phyloP scores from a whole-genome alignment of 2,888 invertebrate genomes.

The Piscicola geometra region DNA sequence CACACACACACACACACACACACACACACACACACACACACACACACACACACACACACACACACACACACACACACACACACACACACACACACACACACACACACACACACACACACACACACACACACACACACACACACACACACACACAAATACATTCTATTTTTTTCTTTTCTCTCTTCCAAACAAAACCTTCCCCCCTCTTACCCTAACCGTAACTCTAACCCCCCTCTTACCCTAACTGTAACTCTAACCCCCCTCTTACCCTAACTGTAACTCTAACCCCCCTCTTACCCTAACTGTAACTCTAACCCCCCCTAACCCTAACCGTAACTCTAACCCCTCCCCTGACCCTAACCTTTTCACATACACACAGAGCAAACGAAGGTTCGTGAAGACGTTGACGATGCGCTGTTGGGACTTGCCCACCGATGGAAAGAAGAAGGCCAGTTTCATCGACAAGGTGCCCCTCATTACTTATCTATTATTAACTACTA shows the following conservation, averaged over 20 bases:
- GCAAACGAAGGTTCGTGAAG: background rate
- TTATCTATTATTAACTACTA: background rate
- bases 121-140: too few relatives aligned
- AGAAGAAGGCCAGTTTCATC: background rate
- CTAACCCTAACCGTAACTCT: background rate
- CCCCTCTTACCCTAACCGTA: too few relatives aligned
- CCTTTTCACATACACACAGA: background rate
- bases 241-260: background rate
- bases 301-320: background rate
- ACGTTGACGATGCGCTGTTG: background rate
- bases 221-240: background rate
- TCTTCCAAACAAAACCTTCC: too few relatives aligned
- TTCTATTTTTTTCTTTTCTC: too few relatives aligned
- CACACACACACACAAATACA: too few relatives aligned
- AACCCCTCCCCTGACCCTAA: background rate
- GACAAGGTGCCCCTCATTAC: background rate
- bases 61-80: constrained; percentile 36
- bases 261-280: background rate
- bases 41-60: constrained; percentile 39
- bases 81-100: constrained; percentile 20
- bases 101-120: background rate
- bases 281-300: background rate
- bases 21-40: constrained; percentile 37
- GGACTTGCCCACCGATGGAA: background rate
- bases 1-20: constrained; percentile 38